These are phyloP conservation scores for Stenotaenia linearis DNA, from an alignment of 2,888 invertebrate genomes.

Conservation along the genomic window DNA sequence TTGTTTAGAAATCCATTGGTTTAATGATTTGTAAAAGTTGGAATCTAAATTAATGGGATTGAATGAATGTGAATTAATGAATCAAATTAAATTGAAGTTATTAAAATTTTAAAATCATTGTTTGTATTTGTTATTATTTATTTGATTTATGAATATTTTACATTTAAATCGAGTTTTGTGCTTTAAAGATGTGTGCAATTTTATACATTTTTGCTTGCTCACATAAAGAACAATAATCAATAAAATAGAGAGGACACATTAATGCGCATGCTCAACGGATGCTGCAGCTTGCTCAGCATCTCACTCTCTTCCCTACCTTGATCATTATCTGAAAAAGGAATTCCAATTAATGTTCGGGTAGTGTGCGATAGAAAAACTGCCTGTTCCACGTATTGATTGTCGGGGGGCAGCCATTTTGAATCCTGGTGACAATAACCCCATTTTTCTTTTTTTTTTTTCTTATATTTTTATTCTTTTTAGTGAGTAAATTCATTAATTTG, in stretches of 20 bases:
- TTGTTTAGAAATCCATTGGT: no score
- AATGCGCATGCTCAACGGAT: slow-evolving; percentile 19
- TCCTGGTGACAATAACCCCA: neutral
- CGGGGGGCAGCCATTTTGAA: neutral
- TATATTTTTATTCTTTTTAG: neutral
- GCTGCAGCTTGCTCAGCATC: slow-evolving; percentile 12
- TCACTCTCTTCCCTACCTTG: neutral
- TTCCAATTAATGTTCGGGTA: slow-evolving; percentile 6
- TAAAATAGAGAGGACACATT: neutral
- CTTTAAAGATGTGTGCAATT: no score
- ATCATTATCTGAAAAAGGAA: slow-evolving; percentile 20
- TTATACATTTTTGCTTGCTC: neutral
- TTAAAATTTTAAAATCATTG: no score
- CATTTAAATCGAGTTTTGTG: no score
- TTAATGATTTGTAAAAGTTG: no score
- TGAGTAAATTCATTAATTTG: neutral
- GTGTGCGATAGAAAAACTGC: neutral
- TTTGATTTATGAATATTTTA: no score
- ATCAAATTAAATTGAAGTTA: no score
- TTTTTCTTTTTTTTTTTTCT: neutral
- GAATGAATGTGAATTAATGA: no score
- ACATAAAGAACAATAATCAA: slow-evolving; percentile 1
- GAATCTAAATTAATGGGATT: no score
- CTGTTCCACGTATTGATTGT: neutral
- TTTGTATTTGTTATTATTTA: no score